Base-by-base conservation (phyloP, 2,888 invertebrate genomes). In the Drosophila tanythrix region DNA sequence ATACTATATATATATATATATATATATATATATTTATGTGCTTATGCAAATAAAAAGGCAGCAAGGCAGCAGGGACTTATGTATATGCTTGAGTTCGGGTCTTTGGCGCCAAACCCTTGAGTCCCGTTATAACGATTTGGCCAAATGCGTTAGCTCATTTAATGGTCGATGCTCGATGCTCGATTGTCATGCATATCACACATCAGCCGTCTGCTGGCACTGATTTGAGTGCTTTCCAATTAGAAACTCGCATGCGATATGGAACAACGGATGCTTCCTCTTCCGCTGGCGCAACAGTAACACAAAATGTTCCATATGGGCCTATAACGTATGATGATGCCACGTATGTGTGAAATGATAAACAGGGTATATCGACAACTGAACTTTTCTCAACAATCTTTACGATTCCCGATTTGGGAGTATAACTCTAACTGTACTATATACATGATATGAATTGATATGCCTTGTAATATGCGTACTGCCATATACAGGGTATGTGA, bases 171-270 rank as follows among this genome's bases (percentile, higher is more conserved):
- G 43, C 52, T 51, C 35, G 43, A 72, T 72, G 67, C 63, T 57
- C 53, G 35, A 72, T 80, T 78, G 72, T 68, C 79, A 79, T 77
- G 82, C 79, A 71, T 74, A 71, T 68, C 31, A 40, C 62, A 63
- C 70, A 78, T 70, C 72, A 76, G 36, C 25, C 73, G 69, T 60
- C n/a, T 53, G 38, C 25, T 40, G n/a, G 74, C 86, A 74, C 64
- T 85, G 85, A 89, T 85, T 85, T 89, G 85, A 84, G 85, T 88
- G 89, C 71, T 80, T 82, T 76, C 71, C 85, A 84, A 85, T 85
- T 83, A 68, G 82, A 79, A 70, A 50, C 77, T 77, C 72, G 74
- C 89, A 82, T 78, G 85, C 85, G 75, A 83, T 74, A 68, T 15
- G 46, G 21, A 21, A 21, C 63, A 36, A 15, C 33, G 59, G 35